Evolutionary conservation across 2,888 invertebrate species (phyloP).

Genomic region (Mongoloraphidia duomilia): DNA sequence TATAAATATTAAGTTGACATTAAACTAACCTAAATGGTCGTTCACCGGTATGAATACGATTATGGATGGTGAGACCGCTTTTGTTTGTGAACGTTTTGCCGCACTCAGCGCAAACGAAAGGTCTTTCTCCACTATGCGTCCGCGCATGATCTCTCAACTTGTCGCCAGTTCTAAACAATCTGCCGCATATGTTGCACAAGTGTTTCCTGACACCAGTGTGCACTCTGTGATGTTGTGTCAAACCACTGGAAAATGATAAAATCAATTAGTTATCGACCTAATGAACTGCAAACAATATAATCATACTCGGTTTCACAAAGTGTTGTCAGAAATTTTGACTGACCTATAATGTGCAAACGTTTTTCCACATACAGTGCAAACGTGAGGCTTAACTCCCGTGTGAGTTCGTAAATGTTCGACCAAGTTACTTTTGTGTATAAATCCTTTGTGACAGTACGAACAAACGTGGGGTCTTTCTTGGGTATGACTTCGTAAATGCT

Average conservation of each 20-base stretch:
- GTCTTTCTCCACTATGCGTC: slow-evolving; percentile 19
- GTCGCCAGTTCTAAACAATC: slow-evolving; percentile 8
- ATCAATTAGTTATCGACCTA: no score
- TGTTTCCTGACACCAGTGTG: slow-evolving; percentile 10
- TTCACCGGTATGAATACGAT: slow-evolving; percentile 13
- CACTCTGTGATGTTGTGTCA: slow-evolving; percentile 11
- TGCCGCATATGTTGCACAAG: slow-evolving; percentile 12
- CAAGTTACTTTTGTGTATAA: slow-evolving; percentile 13
- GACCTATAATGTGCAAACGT: slow-evolving; percentile 10
- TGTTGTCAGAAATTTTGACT: no score
- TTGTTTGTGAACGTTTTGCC: slow-evolving; percentile 14
- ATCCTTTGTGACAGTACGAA: slow-evolving; percentile 12
- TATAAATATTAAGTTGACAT: no score
- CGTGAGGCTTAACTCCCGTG: slow-evolving; percentile 13
- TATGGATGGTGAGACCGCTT: slow-evolving; percentile 12
- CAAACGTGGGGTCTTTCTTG: slow-evolving; percentile 11
- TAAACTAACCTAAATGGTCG: slow-evolving; percentile 7
- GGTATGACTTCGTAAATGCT: slow-evolving; percentile 12
- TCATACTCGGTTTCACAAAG: no score
- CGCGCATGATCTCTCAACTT: slow-evolving; percentile 10
- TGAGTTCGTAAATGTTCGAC: slow-evolving; percentile 13
- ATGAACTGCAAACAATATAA: no score
- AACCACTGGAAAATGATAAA: slow-evolving; percentile 4
- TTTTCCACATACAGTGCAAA: slow-evolving; percentile 13
- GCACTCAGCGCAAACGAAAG: slow-evolving; percentile 17